Percentiles rank a stretch among this genome's conserved stretches.
Evolutionary conservation across 2,113 vertebrate species (phyloP).

Genomic region (Natator depressus): DNA sequence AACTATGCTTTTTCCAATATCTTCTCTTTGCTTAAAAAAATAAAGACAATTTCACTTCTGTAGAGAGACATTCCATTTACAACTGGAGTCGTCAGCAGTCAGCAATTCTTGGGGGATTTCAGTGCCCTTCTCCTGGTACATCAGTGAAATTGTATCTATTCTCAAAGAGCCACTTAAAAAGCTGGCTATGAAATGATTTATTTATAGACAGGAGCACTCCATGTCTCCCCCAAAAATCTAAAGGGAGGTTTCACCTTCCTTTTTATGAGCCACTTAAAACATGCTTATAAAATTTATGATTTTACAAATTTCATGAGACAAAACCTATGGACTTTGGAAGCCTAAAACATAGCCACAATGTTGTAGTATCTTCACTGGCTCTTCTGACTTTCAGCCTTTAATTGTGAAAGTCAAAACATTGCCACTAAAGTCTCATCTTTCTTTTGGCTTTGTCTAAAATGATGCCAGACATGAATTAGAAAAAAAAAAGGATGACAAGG

Average conservation of each 20-base stretch:
- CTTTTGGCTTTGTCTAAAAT: neutral
- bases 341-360: neutral
- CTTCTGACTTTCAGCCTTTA: neutral
- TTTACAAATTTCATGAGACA: neutral
- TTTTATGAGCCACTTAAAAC: neutral
- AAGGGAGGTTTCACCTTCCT: neutral
- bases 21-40: neutral
- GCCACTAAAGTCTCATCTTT: neutral
- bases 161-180: conserved; percentile 32
- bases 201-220: neutral
- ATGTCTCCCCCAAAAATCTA: neutral
- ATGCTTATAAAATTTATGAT: neutral
- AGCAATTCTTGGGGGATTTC: conserved; percentile 23
- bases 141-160: neutral
- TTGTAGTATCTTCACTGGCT: neutral
- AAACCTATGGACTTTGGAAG: neutral
- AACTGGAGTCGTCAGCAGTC: conserved; percentile 3
- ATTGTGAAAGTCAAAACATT: neutral
- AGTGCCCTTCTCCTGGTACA: neutral
- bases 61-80: neutral
- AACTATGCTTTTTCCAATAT: neutral
- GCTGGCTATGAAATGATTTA: neutral
- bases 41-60: neutral
- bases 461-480: neutral
- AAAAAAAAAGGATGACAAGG: neutral